These are phyloP conservation scores for Rattus rattus DNA, from an alignment of 2,113 vertebrate genomes.

Conservation along the genomic window DNA sequence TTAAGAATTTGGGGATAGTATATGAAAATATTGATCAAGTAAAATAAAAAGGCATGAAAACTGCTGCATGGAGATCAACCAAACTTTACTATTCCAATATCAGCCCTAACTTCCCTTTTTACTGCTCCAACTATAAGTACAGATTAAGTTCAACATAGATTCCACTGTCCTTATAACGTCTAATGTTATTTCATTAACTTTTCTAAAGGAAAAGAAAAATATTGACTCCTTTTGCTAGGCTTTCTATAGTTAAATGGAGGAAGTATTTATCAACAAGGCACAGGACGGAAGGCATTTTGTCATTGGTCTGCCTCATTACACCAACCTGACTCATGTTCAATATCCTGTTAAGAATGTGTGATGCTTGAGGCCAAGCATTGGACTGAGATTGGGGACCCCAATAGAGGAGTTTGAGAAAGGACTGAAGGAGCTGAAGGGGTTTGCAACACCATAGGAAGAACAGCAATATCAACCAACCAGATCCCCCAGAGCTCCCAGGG, in stretches of 20 bases:
- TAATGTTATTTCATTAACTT: background rate
- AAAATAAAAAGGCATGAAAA: background rate
- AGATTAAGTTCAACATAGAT: background rate
- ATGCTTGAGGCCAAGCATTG: background rate
- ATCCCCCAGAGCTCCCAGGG: no score
- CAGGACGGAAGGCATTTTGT: conserved; percentile 46
- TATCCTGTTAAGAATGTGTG: background rate
- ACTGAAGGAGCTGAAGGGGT: no score
- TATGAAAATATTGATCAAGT: background rate
- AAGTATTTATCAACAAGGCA: conserved; percentile 56
- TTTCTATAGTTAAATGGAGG: background rate
- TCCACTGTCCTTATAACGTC: background rate
- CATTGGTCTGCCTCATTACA: conserved; percentile 24
- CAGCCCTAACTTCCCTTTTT: background rate
- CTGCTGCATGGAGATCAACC: background rate
- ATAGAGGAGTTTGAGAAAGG: no score
- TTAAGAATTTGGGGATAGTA: background rate
- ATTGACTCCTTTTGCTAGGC: conserved; percentile 16
- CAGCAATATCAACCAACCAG: no score
- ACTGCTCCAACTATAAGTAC: background rate
- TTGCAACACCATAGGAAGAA: no score
- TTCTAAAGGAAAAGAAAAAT: background rate
- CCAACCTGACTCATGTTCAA: conserved; percentile 15
- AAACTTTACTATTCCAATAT: background rate
- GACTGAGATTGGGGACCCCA: no score